A percentile compares a stretch with the other conserved stretches of the same genome.
These are phyloP conservation scores for Drosophila falleni DNA, from an alignment of 2,888 invertebrate genomes.

Conservation along the genomic window DNA sequence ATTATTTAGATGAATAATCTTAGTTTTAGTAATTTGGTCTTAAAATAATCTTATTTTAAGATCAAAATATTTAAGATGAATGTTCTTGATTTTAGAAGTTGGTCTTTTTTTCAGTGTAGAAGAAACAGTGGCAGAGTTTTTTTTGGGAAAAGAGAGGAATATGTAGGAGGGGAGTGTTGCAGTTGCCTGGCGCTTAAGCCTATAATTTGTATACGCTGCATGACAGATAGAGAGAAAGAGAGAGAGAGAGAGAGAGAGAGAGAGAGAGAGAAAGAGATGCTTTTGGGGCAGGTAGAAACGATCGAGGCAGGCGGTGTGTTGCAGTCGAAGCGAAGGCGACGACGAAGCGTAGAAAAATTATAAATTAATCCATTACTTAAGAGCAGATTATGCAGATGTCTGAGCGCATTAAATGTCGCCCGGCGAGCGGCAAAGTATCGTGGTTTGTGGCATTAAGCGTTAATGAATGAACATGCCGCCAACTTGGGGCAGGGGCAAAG, in stretches of 20 bases:
- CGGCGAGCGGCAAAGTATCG: constrained; percentile 40
- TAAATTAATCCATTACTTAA: constrained; percentile 80
- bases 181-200: constrained; percentile 50
- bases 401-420: constrained; percentile 66
- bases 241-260: neutral
- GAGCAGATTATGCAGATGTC: constrained; percentile 75
- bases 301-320: neutral
- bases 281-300: constrained; percentile 43
- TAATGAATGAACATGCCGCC: constrained; percentile 67
- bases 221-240: neutral
- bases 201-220: constrained; percentile 52
- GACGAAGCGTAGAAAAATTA: constrained; percentile 64
- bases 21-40: too few relatives aligned
- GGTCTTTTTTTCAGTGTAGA: too few relatives aligned
- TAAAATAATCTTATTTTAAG: too few relatives aligned
- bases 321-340: constrained; percentile 10
- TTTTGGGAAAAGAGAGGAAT: too few relatives aligned
- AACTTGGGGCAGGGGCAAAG: constrained; percentile 20
- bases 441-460: constrained; percentile 57
- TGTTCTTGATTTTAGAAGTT: too few relatives aligned
- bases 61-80: too few relatives aligned
- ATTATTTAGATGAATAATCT: too few relatives aligned
- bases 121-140: neutral
- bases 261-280: neutral
- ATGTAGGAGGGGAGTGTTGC: constrained; percentile 11